Conservation (phyloP, 2,797 vertebrate genomes). For the Scolopax bukidnonensis region DNA sequence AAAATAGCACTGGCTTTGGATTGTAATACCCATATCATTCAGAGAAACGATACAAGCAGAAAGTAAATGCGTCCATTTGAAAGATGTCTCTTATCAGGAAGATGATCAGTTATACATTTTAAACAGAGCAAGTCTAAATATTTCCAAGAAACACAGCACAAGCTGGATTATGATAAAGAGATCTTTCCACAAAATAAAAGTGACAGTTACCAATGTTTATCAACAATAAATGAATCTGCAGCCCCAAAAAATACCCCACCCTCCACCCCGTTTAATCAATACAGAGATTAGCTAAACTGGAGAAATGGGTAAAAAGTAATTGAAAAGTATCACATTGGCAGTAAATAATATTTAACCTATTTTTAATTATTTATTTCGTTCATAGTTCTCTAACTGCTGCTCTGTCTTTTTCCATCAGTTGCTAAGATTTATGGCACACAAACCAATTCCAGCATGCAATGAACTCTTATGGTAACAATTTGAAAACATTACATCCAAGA, state of each 20-base stretch:
- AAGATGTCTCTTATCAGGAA: neutral
- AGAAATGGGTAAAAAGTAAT: neutral
- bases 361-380: neutral
- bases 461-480: conserved; percentile 17
- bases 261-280: neutral
- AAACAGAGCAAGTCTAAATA: neutral
- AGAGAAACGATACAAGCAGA: neutral
- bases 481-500: conserved; percentile 31
- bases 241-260: neutral
- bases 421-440: neutral
- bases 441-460: conserved; percentile 1
- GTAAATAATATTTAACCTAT: neutral
- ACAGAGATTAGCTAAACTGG: neutral
- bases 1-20: neutral
- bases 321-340: neutral
- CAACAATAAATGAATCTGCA: neutral
- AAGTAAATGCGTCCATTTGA: neutral
- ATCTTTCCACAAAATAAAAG: neutral
- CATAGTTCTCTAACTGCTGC: neutral
- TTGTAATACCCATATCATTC: neutral
- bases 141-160: neutral
- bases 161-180: neutral
- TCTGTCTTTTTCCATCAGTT: neutral
- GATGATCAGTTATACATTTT: neutral
- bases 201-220: neutral